phyloP scores from a whole-genome alignment of 2,113 vertebrate species.

The Chiloscyllium plagiosum region DNA sequence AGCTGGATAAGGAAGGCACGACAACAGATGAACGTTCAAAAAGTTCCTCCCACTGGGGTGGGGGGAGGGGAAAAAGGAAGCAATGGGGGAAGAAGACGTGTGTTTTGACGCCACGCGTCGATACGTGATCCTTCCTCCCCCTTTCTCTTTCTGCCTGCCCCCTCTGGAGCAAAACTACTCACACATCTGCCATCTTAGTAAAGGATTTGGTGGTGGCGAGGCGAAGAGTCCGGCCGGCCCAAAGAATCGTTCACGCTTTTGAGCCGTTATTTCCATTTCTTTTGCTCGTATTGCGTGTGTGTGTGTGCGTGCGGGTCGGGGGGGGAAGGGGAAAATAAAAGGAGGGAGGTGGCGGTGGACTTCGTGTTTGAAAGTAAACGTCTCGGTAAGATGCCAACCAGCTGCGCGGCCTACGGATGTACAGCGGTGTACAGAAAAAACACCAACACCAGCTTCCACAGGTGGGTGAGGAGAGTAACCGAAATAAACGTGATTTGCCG shows the following conservation, averaged over 20 bases:
- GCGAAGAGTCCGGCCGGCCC: neutral
- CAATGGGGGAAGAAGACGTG: neutral
- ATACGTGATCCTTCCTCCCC: neutral
- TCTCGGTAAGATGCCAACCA: neutral
- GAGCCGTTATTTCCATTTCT: neutral
- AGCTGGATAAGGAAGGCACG: no score
- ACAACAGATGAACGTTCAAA: neutral
- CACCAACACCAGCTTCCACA: slow-evolving; percentile 34
- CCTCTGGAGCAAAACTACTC: neutral
- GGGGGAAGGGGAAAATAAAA: neutral
- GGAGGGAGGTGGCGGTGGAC: neutral
- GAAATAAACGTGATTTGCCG: neutral
- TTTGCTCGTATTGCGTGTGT: neutral
- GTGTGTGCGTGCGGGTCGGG: neutral
- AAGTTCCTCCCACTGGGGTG: neutral
- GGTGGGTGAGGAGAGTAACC: neutral
- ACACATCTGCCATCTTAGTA: slow-evolving; percentile 29
- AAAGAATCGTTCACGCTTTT: neutral
- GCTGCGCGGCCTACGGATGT: slow-evolving; percentile 30
- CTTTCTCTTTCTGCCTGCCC: neutral
- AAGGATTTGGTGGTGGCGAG: neutral
- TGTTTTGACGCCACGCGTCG: neutral
- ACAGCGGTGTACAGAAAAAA: slow-evolving; percentile 28
- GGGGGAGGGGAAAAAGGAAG: no score
- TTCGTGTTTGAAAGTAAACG: neutral